phyloP scores from a whole-genome alignment of 2,113 vertebrate genomes.

The Kryptolebias marmoratus region DNA sequence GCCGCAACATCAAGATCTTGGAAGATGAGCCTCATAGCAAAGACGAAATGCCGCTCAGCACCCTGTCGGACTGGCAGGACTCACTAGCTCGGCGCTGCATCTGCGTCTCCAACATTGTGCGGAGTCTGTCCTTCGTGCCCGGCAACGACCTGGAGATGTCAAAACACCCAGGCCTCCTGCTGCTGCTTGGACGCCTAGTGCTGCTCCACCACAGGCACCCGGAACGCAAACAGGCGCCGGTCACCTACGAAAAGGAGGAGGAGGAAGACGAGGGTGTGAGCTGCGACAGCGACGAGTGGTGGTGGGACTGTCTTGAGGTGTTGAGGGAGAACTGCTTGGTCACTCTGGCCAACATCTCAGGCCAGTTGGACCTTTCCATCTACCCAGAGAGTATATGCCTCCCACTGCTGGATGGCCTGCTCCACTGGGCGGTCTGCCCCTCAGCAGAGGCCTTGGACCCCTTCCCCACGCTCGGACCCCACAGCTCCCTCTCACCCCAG shows the following conservation, averaged over 20 bases:
- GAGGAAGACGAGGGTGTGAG: constrained; percentile 94
- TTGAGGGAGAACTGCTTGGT: constrained; percentile 97
- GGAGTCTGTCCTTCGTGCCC: constrained; percentile 96
- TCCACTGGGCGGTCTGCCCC: constrained; percentile 98
- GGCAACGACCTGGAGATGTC: constrained; percentile 98
- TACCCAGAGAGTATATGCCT: constrained; percentile 98
- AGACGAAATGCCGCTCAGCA: constrained; percentile 95
- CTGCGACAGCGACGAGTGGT: constrained; percentile 96
- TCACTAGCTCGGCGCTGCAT: constrained; percentile 92
- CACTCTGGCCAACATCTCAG: constrained; percentile 96
- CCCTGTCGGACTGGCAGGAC: constrained; percentile 96
- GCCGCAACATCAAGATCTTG: constrained; percentile 90
- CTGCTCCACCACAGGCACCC: constrained; percentile 97
- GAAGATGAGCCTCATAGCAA: constrained; percentile 98
- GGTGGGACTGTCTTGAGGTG: constrained; percentile 99
- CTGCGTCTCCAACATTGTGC: constrained; percentile 95
- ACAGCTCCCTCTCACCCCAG: constrained; percentile 94
- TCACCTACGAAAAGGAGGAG: constrained; percentile 97
- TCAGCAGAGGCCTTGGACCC: constrained; percentile 98
- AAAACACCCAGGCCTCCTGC: constrained; percentile 94
- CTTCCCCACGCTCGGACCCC: constrained; percentile 93
- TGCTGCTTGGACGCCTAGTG: constrained; percentile 93
- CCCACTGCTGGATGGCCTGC: constrained; percentile 95
- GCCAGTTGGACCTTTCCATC: constrained; percentile 96
- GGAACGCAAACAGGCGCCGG: constrained; percentile 94